Evolutionary conservation across 2,797 vertebrate genomes (phyloP), one percentile per base, ranked within the genome.

Genomic region (Siniperca undulata): DNA sequence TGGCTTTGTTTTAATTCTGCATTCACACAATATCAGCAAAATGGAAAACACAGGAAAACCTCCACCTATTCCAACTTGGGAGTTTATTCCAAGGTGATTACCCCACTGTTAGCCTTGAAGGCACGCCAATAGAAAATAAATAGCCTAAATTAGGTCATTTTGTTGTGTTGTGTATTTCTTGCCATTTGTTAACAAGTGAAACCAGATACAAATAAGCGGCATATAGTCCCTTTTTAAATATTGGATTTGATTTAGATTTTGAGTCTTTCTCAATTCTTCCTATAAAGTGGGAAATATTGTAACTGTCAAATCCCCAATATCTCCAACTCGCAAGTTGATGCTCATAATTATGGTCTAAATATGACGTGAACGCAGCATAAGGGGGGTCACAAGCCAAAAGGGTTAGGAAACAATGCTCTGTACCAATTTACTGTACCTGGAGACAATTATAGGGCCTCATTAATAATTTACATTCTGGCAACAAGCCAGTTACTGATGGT

Each of bases 401-500:
- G 0, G n/a, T 46, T 55, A 24, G 59, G 6, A 22, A 34, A 34
- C 20, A 48, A 30, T 56, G 7, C 24, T 72, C 4, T 58, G 20
- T 20, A 16, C n/a, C 3, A 4, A 34, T 22, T n/a, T 16, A 38
- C 30, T 62, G 16, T 65, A 38, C n/a, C 14, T 70, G 22, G 7
- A 62, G 24, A 61, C 27, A 1, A n/a, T 42, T 64, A 59, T 22
- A 48, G 17, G 19, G 46, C 30, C 24, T 74, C 56, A 50, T 68
- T 55, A 66, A 74, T 86, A 75, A 82, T 86, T 56, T 11, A 30
- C 40, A 52, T 16, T 53, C 34, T 66, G 24, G 0, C 53, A 36
- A 48, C 22, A 6, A 59, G 53, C 2, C 86, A 55, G 34, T 34
- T 27, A 38, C 36, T 14, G 17, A 27, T 44, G 36, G 40, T 55